phyloP scores from a whole-genome alignment of 2,888 invertebrate species.

The Lasioglossum leucozonium region DNA sequence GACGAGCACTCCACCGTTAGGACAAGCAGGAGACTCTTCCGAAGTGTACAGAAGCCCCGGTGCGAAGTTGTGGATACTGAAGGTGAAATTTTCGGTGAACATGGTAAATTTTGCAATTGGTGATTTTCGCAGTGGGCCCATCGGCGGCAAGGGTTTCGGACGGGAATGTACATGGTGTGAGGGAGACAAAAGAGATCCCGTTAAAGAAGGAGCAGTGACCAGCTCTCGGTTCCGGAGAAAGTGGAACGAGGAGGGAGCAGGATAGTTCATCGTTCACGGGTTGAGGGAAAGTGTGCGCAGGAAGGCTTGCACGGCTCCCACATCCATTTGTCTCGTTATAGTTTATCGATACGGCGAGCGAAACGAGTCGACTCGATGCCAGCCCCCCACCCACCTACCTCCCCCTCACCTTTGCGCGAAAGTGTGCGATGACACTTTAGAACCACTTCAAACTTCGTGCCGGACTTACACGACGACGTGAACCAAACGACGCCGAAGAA shows the following conservation, averaged over 20 bases:
- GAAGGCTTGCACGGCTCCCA: constrained; percentile 67
- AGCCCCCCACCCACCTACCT: no score
- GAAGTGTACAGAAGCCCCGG: no score
- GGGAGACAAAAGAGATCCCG: constrained; percentile 58
- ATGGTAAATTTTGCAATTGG: background rate
- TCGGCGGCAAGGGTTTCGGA: background rate
- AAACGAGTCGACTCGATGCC: constrained; percentile 69
- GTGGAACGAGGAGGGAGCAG: constrained; percentile 12
- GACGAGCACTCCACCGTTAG: no score
- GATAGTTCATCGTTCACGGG: constrained; percentile 26
- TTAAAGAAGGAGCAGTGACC: constrained; percentile 30
- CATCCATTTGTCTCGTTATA: constrained; percentile 82
- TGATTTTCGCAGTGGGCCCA: background rate
- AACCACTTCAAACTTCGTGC: constrained; percentile 80
- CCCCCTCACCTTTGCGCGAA: no score
- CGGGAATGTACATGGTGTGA: constrained; percentile 2
- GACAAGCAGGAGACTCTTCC: no score
- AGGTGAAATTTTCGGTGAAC: background rate
- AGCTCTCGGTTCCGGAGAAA: constrained; percentile 11
- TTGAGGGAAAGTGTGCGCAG: constrained; percentile 48
- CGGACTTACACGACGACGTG: constrained; percentile 66
- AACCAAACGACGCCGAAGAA: constrained; percentile 34
- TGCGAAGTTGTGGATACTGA: background rate
- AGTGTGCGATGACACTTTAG: constrained; percentile 80
- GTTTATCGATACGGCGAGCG: constrained; percentile 79